Base-by-base conservation (phyloP, 1,140 invertebrate species). In the Anastrepha obliqua region DNA sequence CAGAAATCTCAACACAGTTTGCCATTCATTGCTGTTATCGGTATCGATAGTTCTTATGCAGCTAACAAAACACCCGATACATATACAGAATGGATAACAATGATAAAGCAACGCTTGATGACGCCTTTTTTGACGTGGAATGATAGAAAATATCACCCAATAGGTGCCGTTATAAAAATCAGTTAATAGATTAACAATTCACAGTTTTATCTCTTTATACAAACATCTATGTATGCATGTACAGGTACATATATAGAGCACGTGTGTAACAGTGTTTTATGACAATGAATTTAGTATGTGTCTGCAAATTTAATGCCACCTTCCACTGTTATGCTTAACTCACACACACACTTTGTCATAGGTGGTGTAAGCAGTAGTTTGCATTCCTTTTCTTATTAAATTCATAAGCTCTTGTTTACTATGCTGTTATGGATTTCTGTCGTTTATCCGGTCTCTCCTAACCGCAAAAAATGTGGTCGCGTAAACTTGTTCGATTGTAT, bases 371-470 rank as follows among this genome's bases (percentile, higher is more conserved):
- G 67, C 17, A 74, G 6, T 47, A 55, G 47, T 58, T 20, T 81
- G 17, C 15, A 13, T 29, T 74, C 3, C 17, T 6, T 55, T 29
- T 55, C 8, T 3, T n/a, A 55, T 0, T 55, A 42, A 81, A 17
- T 81, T 29, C 47, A 44, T 51, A 81, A 81, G 44, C 51, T 47
- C 47, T 81, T 81, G 67, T 81, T 8, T 55, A 81, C 47, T 81
- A n/a, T 51, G 20, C 74, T 81, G 42, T 20, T 55, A 81, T 81
- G 74, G 74, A 55, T 81, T 81, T 81, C 51, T 81, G 74, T 9
- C 51, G 74, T 55, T 81, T 81, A 81, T 81, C 74, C 74, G 47
- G 74, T 81, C 5, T 17, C 20, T 51, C 42, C 9, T 20, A 55
- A 15, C 17, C 9, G n/a, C 17, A 81, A 62, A 81, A 81, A 58